These are phyloP conservation scores for Tetraodon nigroviridis DNA, from an alignment of 2,113 vertebrate species.

Conservation along the genomic window DNA sequence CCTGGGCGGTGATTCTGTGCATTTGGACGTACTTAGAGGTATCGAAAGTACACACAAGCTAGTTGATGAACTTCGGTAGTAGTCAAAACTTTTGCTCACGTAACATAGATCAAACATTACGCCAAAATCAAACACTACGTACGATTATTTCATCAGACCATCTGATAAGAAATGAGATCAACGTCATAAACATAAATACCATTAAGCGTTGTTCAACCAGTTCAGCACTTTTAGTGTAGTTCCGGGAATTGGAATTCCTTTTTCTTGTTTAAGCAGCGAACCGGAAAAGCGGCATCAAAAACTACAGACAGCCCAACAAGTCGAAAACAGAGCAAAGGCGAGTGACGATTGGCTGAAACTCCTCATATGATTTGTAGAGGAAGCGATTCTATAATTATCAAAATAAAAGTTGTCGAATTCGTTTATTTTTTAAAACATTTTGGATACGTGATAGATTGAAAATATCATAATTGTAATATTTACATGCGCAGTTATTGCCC, in stretches of 20 bases:
- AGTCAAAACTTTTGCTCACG: neutral
- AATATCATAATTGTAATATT: conserved; percentile 1
- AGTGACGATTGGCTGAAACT: neutral
- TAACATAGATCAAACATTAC: no score
- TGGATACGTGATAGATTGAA: neutral
- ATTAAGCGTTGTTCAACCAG: no score
- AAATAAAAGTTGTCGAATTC: neutral
- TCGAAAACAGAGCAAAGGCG: conserved; percentile 12
- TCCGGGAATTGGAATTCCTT: conserved; percentile 45
- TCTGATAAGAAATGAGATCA: neutral
- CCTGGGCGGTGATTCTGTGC: neutral
- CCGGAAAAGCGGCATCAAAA: neutral
- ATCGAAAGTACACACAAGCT: no score
- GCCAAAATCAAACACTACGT: no score
- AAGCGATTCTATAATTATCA: no score
- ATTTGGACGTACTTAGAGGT: conserved; percentile 1
- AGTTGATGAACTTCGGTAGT: conserved; percentile 12
- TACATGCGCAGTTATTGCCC: neutral
- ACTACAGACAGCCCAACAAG: neutral
- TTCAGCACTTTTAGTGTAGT: conserved; percentile 9
- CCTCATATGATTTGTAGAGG: no score
- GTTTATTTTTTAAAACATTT: neutral
- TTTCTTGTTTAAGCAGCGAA: conserved; percentile 19
- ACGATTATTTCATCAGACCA: no score
- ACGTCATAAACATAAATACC: no score